phyloP scores from a whole-genome alignment of 2,797 vertebrate genomes.

The Tarsius wallacei region DNA sequence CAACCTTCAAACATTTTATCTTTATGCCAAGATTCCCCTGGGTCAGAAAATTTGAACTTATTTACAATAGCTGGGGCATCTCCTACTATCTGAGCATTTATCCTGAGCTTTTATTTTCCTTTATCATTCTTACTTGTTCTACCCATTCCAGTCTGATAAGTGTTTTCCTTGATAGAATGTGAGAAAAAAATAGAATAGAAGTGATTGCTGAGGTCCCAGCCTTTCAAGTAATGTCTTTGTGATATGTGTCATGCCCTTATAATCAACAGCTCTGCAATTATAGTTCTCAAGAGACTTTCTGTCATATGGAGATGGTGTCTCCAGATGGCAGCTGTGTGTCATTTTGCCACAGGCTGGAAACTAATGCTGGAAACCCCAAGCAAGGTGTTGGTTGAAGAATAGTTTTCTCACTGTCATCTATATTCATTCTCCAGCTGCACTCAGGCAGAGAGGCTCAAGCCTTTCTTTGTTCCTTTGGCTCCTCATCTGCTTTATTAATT shows the following conservation, averaged over 20 bases:
- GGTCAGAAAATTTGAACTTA: conserved; percentile 54
- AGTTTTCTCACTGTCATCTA: conserved; percentile 43
- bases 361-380: neutral
- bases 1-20: conserved; percentile 1
- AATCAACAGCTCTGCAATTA: conserved; percentile 58
- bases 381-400: neutral
- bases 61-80: neutral
- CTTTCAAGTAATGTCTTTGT: neutral
- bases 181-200: neutral
- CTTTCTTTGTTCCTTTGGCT: conserved; percentile 55
- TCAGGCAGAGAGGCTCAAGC: conserved; percentile 17
- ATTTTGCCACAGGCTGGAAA: conserved; percentile 1
- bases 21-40: conserved; percentile 41
- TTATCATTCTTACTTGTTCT: conserved; percentile 12
- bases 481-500: neutral
- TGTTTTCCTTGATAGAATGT: conserved; percentile 65
- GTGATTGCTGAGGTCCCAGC: neutral
- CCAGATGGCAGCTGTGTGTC: conserved; percentile 64
- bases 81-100: conserved; percentile 46
- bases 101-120: conserved; percentile 55
- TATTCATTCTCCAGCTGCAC: conserved; percentile 51
- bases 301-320: conserved; percentile 68
- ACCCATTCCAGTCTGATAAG: conserved; percentile 52
- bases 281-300: conserved; percentile 38
- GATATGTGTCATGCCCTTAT: neutral